Evolutionary conservation across 2,797 vertebrate genomes (phyloP).

Genomic region (Enteromius unitaeniatus): DNA sequence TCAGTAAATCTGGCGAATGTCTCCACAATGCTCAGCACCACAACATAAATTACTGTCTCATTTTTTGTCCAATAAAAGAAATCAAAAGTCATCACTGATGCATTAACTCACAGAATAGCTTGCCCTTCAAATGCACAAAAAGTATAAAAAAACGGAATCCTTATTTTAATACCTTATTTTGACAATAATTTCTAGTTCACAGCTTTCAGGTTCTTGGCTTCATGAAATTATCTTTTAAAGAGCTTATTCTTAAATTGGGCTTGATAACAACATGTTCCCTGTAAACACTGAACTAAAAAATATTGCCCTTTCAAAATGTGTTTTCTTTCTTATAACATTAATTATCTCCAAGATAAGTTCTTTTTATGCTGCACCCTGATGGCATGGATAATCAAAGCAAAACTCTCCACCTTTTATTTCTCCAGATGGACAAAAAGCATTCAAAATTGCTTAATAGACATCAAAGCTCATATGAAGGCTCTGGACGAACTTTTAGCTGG

Average conservation of each 20-base stretch:
- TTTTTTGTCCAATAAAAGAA: slow-evolving; percentile 25
- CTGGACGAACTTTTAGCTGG: background rate
- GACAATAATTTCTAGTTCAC: background rate
- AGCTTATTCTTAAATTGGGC: background rate
- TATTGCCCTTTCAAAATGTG: background rate
- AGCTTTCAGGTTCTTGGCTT: slow-evolving; percentile 4
- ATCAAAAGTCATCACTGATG: background rate
- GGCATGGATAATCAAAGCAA: background rate
- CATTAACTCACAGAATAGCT: background rate
- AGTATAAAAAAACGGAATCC: background rate
- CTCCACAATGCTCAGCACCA: slow-evolving; percentile 4
- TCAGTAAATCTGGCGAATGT: slow-evolving; percentile 11
- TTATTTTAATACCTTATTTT: background rate
- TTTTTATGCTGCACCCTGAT: slow-evolving; percentile 26
- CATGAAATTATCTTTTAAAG: background rate
- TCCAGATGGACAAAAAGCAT: slow-evolving; percentile 25
- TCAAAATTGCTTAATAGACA: background rate
- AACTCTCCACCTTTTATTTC: slow-evolving; percentile 23
- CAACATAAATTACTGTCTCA: background rate
- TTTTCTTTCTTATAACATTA: background rate
- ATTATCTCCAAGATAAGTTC: background rate
- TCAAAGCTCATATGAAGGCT: background rate
- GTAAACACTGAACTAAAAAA: background rate
- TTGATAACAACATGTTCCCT: background rate
- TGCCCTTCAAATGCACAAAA: background rate